Conservation (phyloP, 2,888 invertebrate species). For the Acanthosepion pharaonis region DNA sequence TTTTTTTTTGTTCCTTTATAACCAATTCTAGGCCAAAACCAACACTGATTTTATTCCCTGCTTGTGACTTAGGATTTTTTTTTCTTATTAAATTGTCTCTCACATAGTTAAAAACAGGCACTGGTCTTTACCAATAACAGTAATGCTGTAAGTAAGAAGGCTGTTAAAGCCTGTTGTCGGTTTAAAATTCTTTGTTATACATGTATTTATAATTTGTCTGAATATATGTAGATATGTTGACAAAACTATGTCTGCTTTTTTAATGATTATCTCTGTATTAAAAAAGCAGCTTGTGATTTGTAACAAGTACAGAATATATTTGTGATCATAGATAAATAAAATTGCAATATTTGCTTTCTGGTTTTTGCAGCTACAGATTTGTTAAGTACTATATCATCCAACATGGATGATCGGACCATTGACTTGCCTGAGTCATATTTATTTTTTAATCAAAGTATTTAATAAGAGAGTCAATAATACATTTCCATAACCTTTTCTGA, state of each 20-base stretch:
- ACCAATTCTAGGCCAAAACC: background rate
- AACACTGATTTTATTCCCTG: background rate
- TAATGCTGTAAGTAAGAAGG: background rate
- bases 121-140: background rate
- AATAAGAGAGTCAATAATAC: background rate
- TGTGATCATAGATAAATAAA: background rate
- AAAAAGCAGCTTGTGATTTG: conserved; percentile 12
- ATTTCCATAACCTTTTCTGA: background rate
- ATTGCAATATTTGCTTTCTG: background rate
- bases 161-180: background rate
- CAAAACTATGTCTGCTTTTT: background rate
- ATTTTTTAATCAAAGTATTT: background rate
- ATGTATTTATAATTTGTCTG: background rate
- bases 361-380: background rate
- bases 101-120: background rate
- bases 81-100: background rate
- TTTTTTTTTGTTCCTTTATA: background rate
- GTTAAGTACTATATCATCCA: conserved; percentile 1
- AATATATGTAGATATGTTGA: background rate
- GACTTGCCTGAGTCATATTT: background rate
- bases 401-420: background rate
- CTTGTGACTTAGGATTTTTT: background rate
- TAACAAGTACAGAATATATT: conserved; percentile 33
- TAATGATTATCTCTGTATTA: background rate
- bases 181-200: background rate